Percentiles rank a stretch among this genome's conserved stretches.
Conservation (phyloP, 2,113 vertebrate species). For the Mionectes macconnelli region DNA sequence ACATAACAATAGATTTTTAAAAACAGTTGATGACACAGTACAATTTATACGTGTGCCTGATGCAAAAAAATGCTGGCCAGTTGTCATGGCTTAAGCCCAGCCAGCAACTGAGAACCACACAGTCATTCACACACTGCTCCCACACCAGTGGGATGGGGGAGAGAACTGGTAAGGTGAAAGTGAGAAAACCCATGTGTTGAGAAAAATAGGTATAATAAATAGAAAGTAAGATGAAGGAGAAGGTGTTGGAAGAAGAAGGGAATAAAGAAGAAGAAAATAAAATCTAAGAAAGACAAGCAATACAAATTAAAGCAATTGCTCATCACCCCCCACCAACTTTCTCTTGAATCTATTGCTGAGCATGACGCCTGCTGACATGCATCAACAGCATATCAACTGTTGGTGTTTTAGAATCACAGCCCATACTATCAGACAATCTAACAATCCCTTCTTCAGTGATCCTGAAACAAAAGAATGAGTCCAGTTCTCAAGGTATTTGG, state of each 20-base stretch:
- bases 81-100: not conserved
- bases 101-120: not conserved
- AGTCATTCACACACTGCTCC: not conserved
- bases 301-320: not conserved
- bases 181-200: not conserved
- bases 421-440: not conserved
- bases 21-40: not conserved
- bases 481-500: not conserved
- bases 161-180: not conserved
- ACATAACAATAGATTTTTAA: not conserved
- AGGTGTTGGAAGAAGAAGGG: not conserved
- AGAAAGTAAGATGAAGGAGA: not conserved
- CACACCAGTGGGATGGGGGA: fast-evolving
- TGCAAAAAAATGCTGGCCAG: not conserved
- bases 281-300: not conserved
- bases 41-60: not conserved
- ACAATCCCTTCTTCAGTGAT: not conserved
- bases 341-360: not conserved
- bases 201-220: not conserved
- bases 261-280: not conserved
- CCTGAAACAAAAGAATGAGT: not conserved
- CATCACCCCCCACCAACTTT: not conserved
- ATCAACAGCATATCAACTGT: not conserved
- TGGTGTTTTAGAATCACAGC: not conserved
- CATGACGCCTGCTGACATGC: no score